Evolutionary conservation across 2,113 vertebrate species (phyloP).

Genomic region (Marmota monax): DNA sequence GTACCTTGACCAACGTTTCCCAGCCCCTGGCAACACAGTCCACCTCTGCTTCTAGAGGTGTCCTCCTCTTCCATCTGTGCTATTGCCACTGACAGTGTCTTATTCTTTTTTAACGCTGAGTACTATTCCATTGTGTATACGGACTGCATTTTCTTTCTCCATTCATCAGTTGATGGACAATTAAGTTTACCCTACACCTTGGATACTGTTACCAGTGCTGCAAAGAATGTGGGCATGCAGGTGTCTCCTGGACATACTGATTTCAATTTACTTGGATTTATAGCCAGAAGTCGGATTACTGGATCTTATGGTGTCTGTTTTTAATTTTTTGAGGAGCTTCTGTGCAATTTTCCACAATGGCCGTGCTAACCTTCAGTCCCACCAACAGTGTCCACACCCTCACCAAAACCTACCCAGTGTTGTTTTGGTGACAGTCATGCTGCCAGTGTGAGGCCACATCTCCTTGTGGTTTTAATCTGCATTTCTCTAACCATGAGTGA

Average conservation of each 20-base stretch:
- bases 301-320: background rate
- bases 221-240: too few relatives aligned
- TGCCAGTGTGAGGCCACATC: background rate
- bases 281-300: background rate
- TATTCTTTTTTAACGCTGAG: background rate
- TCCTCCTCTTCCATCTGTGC: background rate
- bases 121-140: background rate
- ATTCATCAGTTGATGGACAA: background rate
- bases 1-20: background rate
- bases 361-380: background rate
- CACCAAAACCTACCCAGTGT: background rate
- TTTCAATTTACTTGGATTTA: rapidly evolving
- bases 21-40: background rate
- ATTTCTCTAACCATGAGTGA: background rate
- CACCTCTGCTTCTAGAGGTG: background rate
- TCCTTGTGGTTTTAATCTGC: background rate
- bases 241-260: background rate
- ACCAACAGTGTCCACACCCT: background rate
- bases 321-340: background rate
- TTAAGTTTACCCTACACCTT: background rate
- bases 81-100: background rate
- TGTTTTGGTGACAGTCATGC: background rate
- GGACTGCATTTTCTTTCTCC: background rate
- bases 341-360: background rate
- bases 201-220: background rate